Conservation (phyloP, 2,113 vertebrate genomes). For the Clinocottus analis region DNA sequence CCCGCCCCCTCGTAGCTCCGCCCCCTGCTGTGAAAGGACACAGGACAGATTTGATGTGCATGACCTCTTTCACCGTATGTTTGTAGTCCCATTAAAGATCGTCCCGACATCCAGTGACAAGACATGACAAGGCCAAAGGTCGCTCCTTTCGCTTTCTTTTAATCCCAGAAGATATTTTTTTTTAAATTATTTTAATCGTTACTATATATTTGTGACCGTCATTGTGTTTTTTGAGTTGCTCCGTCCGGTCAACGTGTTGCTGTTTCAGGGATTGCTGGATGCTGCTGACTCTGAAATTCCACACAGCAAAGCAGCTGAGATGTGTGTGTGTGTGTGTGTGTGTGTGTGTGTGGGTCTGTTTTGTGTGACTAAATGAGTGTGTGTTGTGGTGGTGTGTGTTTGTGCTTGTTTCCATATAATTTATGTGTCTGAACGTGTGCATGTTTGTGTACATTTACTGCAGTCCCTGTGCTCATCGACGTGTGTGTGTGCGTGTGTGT, state of each 20-base stretch:
- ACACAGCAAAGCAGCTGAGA: conserved; percentile 31
- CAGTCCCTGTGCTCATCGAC: neutral
- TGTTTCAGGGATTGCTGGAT: conserved; percentile 25
- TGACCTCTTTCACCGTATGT: too few species aligned
- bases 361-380: neutral
- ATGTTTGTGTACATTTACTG: neutral
- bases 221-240: neutral
- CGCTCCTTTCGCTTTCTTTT: too few species aligned
- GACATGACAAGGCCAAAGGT: too few species aligned
- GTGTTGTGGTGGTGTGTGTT: neutral
- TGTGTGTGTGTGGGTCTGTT: conserved; percentile 2
- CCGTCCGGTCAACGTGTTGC: conserved; percentile 28
- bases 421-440: neutral
- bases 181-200: neutral
- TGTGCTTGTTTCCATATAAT: neutral
- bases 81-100: too few species aligned
- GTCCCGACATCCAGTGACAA: too few species aligned
- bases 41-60: conserved; percentile 6
- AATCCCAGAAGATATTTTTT: too few species aligned
- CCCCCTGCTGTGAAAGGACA: neutral
- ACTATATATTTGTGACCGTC: too few species aligned
- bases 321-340: conserved; percentile 15
- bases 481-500: neutral
- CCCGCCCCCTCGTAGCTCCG: too few species aligned
- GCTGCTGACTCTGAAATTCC: conserved; percentile 57